phyloP scores from a whole-genome alignment of 2,113 vertebrate genomes.

The Alethe diademata region DNA sequence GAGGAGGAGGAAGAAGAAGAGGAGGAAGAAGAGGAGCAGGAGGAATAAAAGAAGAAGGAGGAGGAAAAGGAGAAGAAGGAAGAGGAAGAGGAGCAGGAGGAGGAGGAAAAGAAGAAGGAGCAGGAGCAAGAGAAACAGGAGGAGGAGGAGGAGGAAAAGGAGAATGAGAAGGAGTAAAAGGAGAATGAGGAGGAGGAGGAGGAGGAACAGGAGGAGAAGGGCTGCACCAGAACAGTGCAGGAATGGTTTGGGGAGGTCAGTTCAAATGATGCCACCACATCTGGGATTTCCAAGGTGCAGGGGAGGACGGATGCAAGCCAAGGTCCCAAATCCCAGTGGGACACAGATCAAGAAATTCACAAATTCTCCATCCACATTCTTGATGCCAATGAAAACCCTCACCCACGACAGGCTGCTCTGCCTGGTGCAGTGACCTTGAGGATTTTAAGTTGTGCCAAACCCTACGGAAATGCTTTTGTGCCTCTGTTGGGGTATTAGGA shows the following conservation, averaged over 20 bases:
- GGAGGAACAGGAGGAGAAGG: background rate
- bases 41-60: background rate
- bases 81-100: accelerated
- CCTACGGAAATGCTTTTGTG: background rate
- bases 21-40: accelerated
- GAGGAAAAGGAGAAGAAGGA: accelerated
- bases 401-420: background rate
- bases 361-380: accelerated
- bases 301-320: background rate
- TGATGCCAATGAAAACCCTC: accelerated
- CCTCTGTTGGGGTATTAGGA: background rate
- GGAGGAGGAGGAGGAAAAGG: accelerated
- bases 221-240: background rate
- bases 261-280: accelerated
- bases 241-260: background rate
- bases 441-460: background rate
- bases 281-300: background rate
- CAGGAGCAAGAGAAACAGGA: background rate
- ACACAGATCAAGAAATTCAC: accelerated
- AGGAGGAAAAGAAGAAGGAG: accelerated
- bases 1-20: accelerated
- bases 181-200: background rate
- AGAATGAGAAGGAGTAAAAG: accelerated
- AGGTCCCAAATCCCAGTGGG: background rate
- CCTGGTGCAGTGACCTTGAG: background rate